Base-by-base conservation (phyloP, 1,140 invertebrate species). In the Lepidurus apus region DNA sequence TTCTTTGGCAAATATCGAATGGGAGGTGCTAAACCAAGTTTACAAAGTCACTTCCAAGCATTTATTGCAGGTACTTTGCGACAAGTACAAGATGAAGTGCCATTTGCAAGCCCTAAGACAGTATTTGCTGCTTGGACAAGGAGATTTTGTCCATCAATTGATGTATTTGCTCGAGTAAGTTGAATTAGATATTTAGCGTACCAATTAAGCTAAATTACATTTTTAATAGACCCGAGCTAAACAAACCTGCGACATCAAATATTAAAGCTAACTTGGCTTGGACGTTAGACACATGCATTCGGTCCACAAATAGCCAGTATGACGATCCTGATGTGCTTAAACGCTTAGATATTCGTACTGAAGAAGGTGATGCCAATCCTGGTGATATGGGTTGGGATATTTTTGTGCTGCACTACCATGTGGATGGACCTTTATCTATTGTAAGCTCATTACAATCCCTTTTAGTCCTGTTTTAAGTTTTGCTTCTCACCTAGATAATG, bases 311-410 rank as follows among this genome's bases (percentile, higher is more conserved):
- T 87, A 93, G 95, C 43, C 95, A 98, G 85, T 95, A 91, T 84
- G 95, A 98, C 83, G 93, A 96, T 83, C 89, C 91, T 47, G 95
- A 98, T 85, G 93, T 98, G 43, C 87, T 97, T 1, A 91, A 93
- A 81, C 87, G 95, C 21, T 86, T 98, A 11, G 95, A 96, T 87
- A 93, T 97, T 13, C 90, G 93, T 82, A 88, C 96, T 21, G 89
- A 97, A 80, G 89, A 91, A 43, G 53, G 53, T n/a, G 53, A 65
- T 9, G 87, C 89, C 8, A 91, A 89, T 42, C 88, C 90, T n/a
- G 93, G 93, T 43, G 96, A 98, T 85, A 90, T 88, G 78, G 96
- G 96, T 4, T 98, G 96, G 96, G 96, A 98, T 87, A 93, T 98
- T 73, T 97, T 98, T 85, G 93, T 93, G 83, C 87, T 99, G 75